Evolutionary conservation across 2,797 vertebrate species (phyloP), one percentile per base, ranked within the genome.

Genomic region (Psittacula echo): DNA sequence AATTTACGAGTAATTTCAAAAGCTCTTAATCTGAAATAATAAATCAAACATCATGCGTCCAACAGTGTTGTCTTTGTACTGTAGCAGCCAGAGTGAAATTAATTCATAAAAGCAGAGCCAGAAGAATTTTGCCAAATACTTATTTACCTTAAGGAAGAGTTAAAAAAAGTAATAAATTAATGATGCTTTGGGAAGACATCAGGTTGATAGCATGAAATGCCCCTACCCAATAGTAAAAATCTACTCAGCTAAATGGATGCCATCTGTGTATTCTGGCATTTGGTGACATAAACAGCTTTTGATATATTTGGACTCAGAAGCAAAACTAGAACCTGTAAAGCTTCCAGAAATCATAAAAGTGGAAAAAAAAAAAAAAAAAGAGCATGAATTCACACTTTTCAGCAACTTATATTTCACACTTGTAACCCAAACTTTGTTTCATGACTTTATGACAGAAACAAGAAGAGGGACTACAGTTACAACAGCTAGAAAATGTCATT

Each of bases 241-340:
- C 56, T 50, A 62, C 51, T 89, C 50, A 39, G 47, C 85, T 68
- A 93, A 94, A 92, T 68, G 29, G 61, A 72, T 88, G 54, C 84
- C 90, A 95, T 93, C 85, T 95, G 81, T 89, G 68, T 91, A 56
- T 85, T 64, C 88, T 94, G 86, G 75, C 62, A 79, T 65, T 87
- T 64, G 62, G 68, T 82, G 87, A 65, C 26, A 72, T 66, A 94
- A 95, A 89, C 62, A 92, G 66, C 41, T 94, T 94, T 80, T 93
- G 66, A 77, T 85, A 70, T 62, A 53, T 60, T 92, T 94, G 61
- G 75, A 62, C 42, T 85, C 48, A 73, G 61, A 93, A 92, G 37
- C 42, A 87, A 81, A 91, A 76, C 75, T 73, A 15, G 6, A 92
- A 50, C 34, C 2, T 5, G 80, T 73, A 80, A 91, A 87, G 42